Base-by-base conservation (phyloP, 2,888 invertebrate genomes). In the Cerastoderma edule region DNA sequence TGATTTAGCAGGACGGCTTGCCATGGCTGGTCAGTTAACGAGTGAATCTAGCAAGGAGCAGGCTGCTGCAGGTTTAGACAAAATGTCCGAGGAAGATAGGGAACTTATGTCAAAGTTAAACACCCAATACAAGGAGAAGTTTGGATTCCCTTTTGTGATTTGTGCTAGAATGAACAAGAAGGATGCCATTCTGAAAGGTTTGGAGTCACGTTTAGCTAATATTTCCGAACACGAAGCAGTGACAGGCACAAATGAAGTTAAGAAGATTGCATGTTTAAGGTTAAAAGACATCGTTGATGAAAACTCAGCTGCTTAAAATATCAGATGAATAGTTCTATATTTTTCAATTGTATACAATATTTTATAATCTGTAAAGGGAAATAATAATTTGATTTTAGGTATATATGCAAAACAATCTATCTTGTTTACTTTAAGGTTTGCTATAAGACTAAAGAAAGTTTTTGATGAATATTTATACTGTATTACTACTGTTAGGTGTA, bases 121-220 rank as follows among this genome's bases (percentile, higher is more conserved):
- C 67, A 32, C 65, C 10, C 50, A 64, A 48, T 89, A 89, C 66
- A 84, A 70, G 56, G 48, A 73, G 0, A 87, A 85, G 60, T 89
- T 88, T 81, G 81, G 83, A 8, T 87, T 89, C 64, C 89, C 89
- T 0, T 89, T 89, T 74, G 86, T 89, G 27, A 85, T 87, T 10
- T 87, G 87, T 73, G 87, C 80, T 0, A 70, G 87, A 13, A 75
- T 87, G 54, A 88, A 89, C 67, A 89, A 87, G 65, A 88, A 86
- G 65, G 81, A 80, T 13, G 83, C 84, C 54, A 88, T 88, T 46
- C 53, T 88, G 28, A 57, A 65, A 22, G 86, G 83, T 28, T 46
- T 88, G 13, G 79, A 80, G 28, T 35, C 22, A 10, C 44, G 88
- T 27, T 39, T 86, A 13, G n/a, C 76, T 13, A 85, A 88, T 54